These are phyloP conservation scores for Drepanosiphum platanoidis DNA, from an alignment of 2,888 invertebrate species.

Conservation along the genomic window DNA sequence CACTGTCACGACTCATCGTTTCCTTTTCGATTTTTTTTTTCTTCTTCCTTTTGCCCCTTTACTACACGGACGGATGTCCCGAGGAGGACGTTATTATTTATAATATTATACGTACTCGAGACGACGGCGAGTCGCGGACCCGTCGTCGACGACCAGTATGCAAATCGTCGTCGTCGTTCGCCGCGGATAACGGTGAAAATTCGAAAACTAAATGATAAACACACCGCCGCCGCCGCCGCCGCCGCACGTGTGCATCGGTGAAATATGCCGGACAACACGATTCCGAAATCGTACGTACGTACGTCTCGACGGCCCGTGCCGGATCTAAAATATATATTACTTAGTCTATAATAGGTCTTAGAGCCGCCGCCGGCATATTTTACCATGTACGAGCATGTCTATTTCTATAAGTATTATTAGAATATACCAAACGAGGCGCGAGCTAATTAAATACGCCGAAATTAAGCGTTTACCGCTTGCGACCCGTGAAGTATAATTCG, in stretches of 20 bases:
- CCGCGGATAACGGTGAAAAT: constrained; percentile 12
- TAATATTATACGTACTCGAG: neutral
- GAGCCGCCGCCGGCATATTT: too few relatives aligned
- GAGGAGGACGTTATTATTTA: constrained; percentile 27
- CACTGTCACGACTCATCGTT: constrained; percentile 41
- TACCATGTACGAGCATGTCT: too few relatives aligned
- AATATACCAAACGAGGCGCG: too few relatives aligned
- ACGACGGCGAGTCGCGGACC: neutral
- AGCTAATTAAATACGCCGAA: too few relatives aligned
- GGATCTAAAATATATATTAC: neutral
- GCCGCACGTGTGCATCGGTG: neutral
- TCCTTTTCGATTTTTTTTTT: neutral
- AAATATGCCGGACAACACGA: neutral
- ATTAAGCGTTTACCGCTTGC: too few relatives aligned
- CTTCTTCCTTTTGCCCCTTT: neutral
- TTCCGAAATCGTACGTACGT: neutral
- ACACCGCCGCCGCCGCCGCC: too few relatives aligned
- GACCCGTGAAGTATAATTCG: too few relatives aligned
- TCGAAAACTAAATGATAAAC: neutral
- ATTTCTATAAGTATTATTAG: too few relatives aligned
- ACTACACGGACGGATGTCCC: constrained; percentile 25
- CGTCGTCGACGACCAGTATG: constrained; percentile 6
- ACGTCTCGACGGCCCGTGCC: neutral
- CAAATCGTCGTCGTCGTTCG: neutral
- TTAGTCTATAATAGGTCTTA: too few relatives aligned